Evolutionary conservation across 1,140 invertebrate genomes (phyloP).

Genomic region (Drosophila ficusphila): DNA sequence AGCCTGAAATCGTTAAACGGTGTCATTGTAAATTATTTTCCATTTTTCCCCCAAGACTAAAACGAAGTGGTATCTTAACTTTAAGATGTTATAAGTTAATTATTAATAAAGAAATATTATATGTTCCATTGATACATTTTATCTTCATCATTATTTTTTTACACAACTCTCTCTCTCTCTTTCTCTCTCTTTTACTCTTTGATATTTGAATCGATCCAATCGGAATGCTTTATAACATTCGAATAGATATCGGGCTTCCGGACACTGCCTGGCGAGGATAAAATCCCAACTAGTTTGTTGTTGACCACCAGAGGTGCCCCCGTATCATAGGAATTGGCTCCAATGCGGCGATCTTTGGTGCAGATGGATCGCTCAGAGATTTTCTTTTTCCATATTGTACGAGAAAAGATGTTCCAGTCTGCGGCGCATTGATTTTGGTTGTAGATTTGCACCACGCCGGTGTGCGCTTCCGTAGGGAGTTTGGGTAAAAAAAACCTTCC

Average conservation of each 20-base stretch:
- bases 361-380: slow-evolving; percentile 2
- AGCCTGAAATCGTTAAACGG: accelerated
- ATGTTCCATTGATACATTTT: too few species aligned
- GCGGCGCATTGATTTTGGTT: background rate
- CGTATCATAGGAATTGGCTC: background rate
- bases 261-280: background rate
- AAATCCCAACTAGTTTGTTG: slow-evolving; percentile 3
- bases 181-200: too few species aligned
- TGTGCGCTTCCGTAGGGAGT: too few species aligned
- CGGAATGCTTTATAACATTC: background rate
- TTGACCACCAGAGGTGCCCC: background rate
- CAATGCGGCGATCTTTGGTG: background rate
- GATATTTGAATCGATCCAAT: slow-evolving; percentile 1
- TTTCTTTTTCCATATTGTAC: too few species aligned
- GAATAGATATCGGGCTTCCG: slow-evolving; percentile 7
- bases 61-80: too few species aligned
- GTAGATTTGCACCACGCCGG: background rate
- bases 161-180: too few species aligned
- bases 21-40: too few species aligned
- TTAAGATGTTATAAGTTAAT: too few species aligned
- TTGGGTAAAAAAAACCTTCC: too few species aligned
- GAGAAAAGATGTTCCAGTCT: background rate
- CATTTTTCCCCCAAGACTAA: too few species aligned
- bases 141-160: too few species aligned
- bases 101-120: too few species aligned